Evolutionary conservation across 2,888 invertebrate species (phyloP).

Genomic region (Drosophila neonasuta): DNA sequence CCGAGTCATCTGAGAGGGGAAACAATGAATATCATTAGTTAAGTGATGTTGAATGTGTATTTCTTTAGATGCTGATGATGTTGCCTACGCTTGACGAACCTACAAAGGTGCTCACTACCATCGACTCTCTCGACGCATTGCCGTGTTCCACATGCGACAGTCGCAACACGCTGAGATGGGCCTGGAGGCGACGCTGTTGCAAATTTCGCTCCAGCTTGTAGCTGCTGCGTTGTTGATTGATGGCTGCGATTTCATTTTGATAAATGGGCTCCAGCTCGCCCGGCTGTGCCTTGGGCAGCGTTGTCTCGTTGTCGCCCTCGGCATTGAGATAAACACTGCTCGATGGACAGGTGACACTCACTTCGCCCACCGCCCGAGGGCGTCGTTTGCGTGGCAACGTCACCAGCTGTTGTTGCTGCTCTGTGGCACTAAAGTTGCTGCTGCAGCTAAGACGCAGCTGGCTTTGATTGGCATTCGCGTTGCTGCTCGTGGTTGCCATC

Average conservation of each 20-base stretch:
- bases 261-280: slow-evolving; percentile 77
- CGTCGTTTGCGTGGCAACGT: slow-evolving; percentile 81
- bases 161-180: slow-evolving; percentile 70
- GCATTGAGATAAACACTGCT: slow-evolving; percentile 80
- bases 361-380: slow-evolving; percentile 82
- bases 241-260: slow-evolving; percentile 69
- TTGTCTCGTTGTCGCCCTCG: background rate
- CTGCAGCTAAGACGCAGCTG: slow-evolving; percentile 50
- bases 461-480: slow-evolving; percentile 37
- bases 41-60: background rate
- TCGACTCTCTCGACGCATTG: slow-evolving; percentile 61
- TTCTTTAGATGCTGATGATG: background rate
- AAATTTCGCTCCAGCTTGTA: slow-evolving; percentile 33
- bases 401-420: slow-evolving; percentile 36
- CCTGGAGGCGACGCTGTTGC: slow-evolving; percentile 17
- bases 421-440: background rate
- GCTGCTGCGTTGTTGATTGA: slow-evolving; percentile 42
- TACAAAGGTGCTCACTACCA: slow-evolving; percentile 80
- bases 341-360: slow-evolving; percentile 79
- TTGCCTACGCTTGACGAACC: slow-evolving; percentile 68
- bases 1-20: slow-evolving; percentile 85
- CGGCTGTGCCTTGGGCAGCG: slow-evolving; percentile 11
- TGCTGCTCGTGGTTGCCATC: slow-evolving; percentile 42
- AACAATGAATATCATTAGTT: slow-evolving; percentile 29
- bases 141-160: slow-evolving; percentile 55